Evolutionary conservation across 2,797 vertebrate genomes (phyloP), one percentile per base, ranked within the genome.

Genomic region (Bovichtus diacanthus): DNA sequence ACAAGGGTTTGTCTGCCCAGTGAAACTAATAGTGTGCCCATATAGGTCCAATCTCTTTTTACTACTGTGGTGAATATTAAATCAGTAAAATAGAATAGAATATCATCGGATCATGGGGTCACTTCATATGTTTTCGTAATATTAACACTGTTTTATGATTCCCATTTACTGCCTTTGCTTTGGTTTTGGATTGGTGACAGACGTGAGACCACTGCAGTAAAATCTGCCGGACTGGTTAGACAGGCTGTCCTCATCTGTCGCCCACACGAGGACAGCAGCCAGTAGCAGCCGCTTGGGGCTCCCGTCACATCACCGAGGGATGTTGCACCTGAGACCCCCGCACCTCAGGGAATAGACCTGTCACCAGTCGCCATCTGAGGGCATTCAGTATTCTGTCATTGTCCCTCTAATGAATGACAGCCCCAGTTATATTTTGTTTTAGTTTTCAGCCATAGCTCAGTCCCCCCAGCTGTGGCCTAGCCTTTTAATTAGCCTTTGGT

Each of bases 401-500:
- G 55, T n/a, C 61, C 76, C 39, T 19, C 36, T 56, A 78, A 77
- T 87, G 69, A 87, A 80, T 80, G 70, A 77, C 78, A 70, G 76
- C 49, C 71, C 76, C 80, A 25, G 62, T 84, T 86, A 74, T 61
- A 50, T 81, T 84, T 83, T 76, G 78, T 84, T 80, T 86, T 64
- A 60, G 56, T 83, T 80, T 70, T 69, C 76, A 73, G 72, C 59
- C 80, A 50, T 76, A 55, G 55, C 71, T 46, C 60, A 51, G 56
- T 76, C 87, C 86, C 72, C 63, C 85, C 93, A 94, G 93, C 92
- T 95, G 93, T 71, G 85, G 72, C 86, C 76, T 62, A 80, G 76
- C 62, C 64, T 87, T 88, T 90, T 93, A 95, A 94, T 95, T 93
- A 94, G 92, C 88, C 81, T 66, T 70, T 88, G 83, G 84, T 90